A percentile compares a stretch with the other conserved stretches of the same genome.
phyloP scores from a whole-genome alignment of 37 sponge, comb jelly and placozoan genomes.

The Tethya wilhelma region DNA sequence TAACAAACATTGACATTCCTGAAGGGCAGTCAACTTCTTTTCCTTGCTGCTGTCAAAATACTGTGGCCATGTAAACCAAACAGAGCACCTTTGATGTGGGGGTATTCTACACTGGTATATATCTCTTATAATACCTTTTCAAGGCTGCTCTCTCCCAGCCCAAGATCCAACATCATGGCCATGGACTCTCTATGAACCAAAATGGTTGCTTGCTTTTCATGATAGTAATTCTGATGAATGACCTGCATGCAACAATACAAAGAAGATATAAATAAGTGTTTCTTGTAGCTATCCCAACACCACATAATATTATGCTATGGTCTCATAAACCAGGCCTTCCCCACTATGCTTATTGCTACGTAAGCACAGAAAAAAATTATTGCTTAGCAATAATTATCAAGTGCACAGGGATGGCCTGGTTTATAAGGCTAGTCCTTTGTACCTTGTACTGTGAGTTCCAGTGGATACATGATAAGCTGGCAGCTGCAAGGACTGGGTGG shows the following conservation, averaged over 20 bases:
- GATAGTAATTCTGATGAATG: slow-evolving; percentile 27
- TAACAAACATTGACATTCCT: slow-evolving; percentile 37
- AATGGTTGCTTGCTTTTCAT: slow-evolving; percentile 18
- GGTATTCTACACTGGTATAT: background rate
- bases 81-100: background rate
- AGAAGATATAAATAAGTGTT: background rate
- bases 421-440: too few species aligned
- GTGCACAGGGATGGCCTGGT: too few species aligned
- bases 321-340: too few species aligned
- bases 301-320: too few species aligned
- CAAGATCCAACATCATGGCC: slow-evolving; percentile 9
- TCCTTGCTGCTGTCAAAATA: slow-evolving; percentile 37
- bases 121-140: slow-evolving; percentile 27
- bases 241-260: slow-evolving; percentile 16
- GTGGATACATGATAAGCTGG: too few species aligned
- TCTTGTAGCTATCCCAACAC: too few species aligned
- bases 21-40: slow-evolving; percentile 21
- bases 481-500: too few species aligned
- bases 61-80: slow-evolving; percentile 8
- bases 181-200: slow-evolving; percentile 16
- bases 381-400: too few species aligned
- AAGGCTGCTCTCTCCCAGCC: slow-evolving; percentile 15
- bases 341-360: too few species aligned
- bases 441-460: too few species aligned
- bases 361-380: too few species aligned